Conservation (phyloP, 2,888 invertebrate genomes). For the Drosophila merina region DNA sequence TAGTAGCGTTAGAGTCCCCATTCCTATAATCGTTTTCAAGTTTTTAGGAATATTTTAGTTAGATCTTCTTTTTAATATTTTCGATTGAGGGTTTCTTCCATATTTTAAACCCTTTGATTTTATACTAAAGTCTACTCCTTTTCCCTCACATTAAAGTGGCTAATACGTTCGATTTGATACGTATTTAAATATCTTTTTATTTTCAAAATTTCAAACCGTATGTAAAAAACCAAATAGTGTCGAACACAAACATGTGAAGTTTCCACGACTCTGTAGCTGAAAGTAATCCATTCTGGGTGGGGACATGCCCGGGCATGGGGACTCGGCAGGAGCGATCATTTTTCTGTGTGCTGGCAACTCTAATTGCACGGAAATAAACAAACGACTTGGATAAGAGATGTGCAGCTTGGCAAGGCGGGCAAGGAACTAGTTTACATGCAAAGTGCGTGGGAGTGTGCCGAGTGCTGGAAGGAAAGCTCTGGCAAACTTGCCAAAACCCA, state of each 20-base stretch:
- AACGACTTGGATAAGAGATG: conserved; percentile 72
- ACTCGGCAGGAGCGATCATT: conserved; percentile 54
- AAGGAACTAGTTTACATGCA: conserved; percentile 56
- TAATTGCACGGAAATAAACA: conserved; percentile 79
- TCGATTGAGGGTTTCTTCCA: no score
- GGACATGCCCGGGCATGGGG: not conserved
- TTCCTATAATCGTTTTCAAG: no score
- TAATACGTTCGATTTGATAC: not conserved
- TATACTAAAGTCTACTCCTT: no score
- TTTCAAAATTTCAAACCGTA: no score
- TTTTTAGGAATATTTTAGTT: no score
- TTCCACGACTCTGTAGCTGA: not conserved
- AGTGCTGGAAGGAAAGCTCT: conserved; percentile 39
- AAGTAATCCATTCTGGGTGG: not conserved
- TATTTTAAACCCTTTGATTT: no score
- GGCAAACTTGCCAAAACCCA: conserved; percentile 55
- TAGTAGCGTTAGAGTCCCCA: no score
- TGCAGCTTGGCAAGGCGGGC: conserved; percentile 27
- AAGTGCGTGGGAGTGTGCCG: conserved; percentile 22
- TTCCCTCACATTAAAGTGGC: not conserved
- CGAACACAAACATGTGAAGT: not conserved
- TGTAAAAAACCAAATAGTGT: not conserved
- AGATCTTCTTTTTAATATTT: no score
- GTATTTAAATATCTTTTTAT: no score
- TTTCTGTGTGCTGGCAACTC: conserved; percentile 68